Conservation (phyloP, 2,113 vertebrate species). For the Gambusia holbrooki region DNA sequence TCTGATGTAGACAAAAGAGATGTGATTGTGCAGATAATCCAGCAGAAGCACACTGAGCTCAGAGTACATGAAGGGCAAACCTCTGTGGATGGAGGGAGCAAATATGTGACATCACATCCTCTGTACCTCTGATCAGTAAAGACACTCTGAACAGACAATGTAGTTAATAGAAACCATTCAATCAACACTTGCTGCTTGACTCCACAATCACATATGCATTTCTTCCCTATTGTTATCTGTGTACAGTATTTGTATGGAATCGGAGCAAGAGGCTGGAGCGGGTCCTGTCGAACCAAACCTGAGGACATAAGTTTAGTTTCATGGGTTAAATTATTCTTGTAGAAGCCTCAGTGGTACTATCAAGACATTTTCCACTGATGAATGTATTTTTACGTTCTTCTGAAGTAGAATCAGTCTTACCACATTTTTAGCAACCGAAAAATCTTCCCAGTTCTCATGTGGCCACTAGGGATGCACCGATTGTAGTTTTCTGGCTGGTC, state of each 20-base stretch:
- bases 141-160: neutral
- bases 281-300: neutral
- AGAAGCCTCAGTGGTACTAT: conserved; percentile 42
- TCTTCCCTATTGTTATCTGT: conserved; percentile 18
- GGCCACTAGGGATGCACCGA: conserved; percentile 16
- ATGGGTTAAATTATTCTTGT: conserved; percentile 49
- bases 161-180: conserved; percentile 13
- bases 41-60: conserved; percentile 27
- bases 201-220: conserved; percentile 47
- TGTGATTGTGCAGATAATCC: conserved; percentile 29
- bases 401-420: conserved; percentile 57
- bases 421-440: conserved; percentile 34
- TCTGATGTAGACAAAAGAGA: conserved; percentile 24
- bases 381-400: conserved; percentile 61
- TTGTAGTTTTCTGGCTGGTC: no score
- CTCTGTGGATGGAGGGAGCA: conserved; percentile 6
- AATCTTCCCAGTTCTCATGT: conserved; percentile 47
- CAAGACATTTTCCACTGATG: conserved; percentile 35
- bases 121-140: conserved; percentile 7
- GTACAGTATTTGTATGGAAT: conserved; percentile 33
- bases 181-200: conserved; percentile 42
- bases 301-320: conserved; percentile 4
- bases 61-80: conserved; percentile 33
- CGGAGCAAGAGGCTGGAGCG: neutral
- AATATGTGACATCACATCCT: conserved; percentile 36